These are phyloP conservation scores for Caenorhabditis zanzibari DNA, from an alignment of 2,888 invertebrate genomes.

Conservation along the genomic window DNA sequence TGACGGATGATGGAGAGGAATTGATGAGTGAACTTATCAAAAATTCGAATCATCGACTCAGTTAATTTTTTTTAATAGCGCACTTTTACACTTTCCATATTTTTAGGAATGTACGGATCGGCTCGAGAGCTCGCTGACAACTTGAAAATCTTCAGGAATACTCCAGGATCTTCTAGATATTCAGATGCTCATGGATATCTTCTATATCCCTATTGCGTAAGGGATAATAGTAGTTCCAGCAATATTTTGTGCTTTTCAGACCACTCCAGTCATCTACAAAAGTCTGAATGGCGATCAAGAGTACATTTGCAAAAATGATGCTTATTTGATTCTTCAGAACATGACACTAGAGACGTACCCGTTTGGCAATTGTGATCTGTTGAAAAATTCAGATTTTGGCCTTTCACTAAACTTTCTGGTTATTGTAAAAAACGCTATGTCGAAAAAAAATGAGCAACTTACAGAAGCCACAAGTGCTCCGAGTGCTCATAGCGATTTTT, in stretches of 20 bases:
- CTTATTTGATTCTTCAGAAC: not conserved
- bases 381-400: not conserved
- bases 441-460: not conserved
- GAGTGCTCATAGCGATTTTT: not conserved
- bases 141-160: not conserved
- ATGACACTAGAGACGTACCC: not conserved
- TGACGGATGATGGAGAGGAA: not conserved
- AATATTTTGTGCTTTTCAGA: no score
- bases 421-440: no score
- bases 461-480: slow-evolving; percentile 5
- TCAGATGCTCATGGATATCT: not conserved
- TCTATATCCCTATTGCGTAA: not conserved
- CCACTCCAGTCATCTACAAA: not conserved
- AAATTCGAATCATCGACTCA: no score
- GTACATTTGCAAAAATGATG: not conserved
- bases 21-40: no score
- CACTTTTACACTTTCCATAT: no score
- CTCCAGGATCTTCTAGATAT: not conserved
- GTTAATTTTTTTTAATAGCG: no score
- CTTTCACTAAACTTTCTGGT: no score
- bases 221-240: no score
- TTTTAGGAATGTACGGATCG: slow-evolving; percentile 13
- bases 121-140: not conserved
- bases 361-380: not conserved
- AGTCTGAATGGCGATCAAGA: not conserved